Evolutionary conservation across 2,113 vertebrate genomes (phyloP), one percentile per base, ranked within the genome.

Genomic region (Candoia aspera): DNA sequence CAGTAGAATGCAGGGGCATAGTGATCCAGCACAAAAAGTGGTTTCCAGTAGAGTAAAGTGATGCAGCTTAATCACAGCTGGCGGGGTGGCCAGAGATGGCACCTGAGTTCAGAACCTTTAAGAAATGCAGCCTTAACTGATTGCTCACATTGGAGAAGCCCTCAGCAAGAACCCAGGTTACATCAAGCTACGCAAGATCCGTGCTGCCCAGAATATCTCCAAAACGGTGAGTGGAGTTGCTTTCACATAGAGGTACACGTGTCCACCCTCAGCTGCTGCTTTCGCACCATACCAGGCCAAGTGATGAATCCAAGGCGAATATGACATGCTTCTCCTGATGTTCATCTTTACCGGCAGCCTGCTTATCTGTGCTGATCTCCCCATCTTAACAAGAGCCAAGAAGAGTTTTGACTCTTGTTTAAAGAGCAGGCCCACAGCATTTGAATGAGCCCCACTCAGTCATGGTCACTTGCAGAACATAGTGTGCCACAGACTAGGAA

Each of bases 91-190:
- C 37, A 42, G 64, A 24, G 84, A n/a, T 17, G 57, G 26, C 21
- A 33, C 23, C 13, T 2, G 29, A 6, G 29, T 53, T 57, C 60
- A 62, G 23, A 49, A 49, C 42, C 21, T 84, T 29, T 15, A 24
- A 19, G 73, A 68, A 37, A 62, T 55, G 8, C 2, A 15, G 3
- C 97, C 97, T 97, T 98, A 96, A 97, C 96, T 73, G 49, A 3
- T 12, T 42, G 54, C 88, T 90, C 94, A 99, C 98, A 96, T 99
- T 0, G 99, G 99, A 37, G 98, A 98, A 93, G 98, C 99, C 1
- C 97, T 99, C 87, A 97, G 98, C 91, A 99, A 98, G 94, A 99
- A 99, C 90, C 99, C 99, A 1, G 99, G 99, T 12, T 99, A 99
- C 94, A 98, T 99, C 96, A 99, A 99, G 92, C 98, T 99, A 33